Evolutionary conservation across 2,888 invertebrate species (phyloP).

Genomic region (Orgyia antiqua): DNA sequence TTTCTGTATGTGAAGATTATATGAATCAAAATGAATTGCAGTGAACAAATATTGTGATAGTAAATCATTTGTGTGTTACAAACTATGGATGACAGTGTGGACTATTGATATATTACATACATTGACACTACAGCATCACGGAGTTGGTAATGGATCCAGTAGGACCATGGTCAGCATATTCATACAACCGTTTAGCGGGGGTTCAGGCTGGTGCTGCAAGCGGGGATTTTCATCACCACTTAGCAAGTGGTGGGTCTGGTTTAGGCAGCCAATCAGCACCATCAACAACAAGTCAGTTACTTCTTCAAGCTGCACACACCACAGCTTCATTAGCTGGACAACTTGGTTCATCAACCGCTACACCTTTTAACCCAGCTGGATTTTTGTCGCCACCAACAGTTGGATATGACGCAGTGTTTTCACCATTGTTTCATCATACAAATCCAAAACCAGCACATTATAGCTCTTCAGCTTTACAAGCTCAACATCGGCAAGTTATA

Average conservation of each 20-base stretch:
- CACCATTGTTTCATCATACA: constrained; percentile 89
- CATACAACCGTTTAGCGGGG: constrained; percentile 89
- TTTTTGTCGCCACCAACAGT: constrained; percentile 87
- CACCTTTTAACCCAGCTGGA: constrained; percentile 83
- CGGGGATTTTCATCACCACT: constrained; percentile 83
- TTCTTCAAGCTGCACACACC: constrained; percentile 81
- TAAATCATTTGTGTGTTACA: constrained; percentile 51
- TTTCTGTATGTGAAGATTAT: constrained; percentile 44
- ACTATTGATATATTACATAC: constrained; percentile 70
- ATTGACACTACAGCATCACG: constrained; percentile 64
- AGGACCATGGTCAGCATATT: constrained; percentile 92
- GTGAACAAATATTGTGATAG: constrained; percentile 57
- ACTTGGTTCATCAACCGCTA: constrained; percentile 79
- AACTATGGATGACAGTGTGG: constrained; percentile 77
- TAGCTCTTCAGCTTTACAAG: constrained; percentile 77
- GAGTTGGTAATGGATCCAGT: constrained; percentile 90
- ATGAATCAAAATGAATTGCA: constrained; percentile 51
- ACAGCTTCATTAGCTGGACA: constrained; percentile 80
- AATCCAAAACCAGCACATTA: constrained; percentile 86
- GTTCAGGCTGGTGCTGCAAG: constrained; percentile 83
- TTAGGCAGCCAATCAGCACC: constrained; percentile 77
- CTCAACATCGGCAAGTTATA: constrained; percentile 84
- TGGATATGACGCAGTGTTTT: constrained; percentile 89
- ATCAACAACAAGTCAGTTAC: constrained; percentile 82
- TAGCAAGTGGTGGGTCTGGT: constrained; percentile 78